These are phyloP conservation scores for Harpalus rufipes DNA, from an alignment of 2,888 invertebrate genomes.

Conservation along the genomic window DNA sequence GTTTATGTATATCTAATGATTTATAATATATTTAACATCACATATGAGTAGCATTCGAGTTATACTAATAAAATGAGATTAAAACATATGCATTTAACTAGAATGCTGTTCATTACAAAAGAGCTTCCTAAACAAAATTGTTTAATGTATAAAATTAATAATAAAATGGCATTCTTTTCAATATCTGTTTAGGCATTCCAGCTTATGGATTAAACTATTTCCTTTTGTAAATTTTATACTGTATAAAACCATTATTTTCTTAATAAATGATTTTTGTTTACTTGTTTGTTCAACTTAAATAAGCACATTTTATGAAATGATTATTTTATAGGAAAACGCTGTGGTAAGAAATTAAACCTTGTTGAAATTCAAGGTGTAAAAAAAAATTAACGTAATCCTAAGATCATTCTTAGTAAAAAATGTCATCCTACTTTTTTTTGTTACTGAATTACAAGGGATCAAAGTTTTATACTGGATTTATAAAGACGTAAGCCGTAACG, in stretches of 20 bases:
- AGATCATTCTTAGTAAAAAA: too few species aligned
- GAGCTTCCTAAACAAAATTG: slow-evolving; percentile 45
- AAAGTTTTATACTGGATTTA: too few species aligned
- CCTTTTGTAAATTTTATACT: slow-evolving; percentile 69
- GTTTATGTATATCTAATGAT: slow-evolving; percentile 41
- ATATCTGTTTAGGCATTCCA: slow-evolving; percentile 63
- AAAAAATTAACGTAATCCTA: too few species aligned
- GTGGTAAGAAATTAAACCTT: too few species aligned
- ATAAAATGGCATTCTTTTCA: slow-evolving; percentile 47
- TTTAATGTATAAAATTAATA: slow-evolving; percentile 47
- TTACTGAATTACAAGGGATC: too few species aligned
- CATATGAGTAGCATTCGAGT: slow-evolving; percentile 37
- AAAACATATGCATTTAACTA: slow-evolving; percentile 35
- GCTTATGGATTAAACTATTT: slow-evolving; percentile 9
- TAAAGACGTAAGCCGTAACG: too few species aligned
- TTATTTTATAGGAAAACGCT: not conserved
- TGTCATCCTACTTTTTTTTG: too few species aligned
- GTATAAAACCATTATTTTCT: slow-evolving; percentile 69
- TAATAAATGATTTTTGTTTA: slow-evolving; percentile 64
- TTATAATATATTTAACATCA: slow-evolving; percentile 62
- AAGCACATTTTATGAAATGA: not conserved
- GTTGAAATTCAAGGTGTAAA: too few species aligned
- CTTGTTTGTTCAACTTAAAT: slow-evolving; percentile 24
- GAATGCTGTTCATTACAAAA: slow-evolving; percentile 52
- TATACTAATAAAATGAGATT: slow-evolving; percentile 23